phyloP scores from a whole-genome alignment of 1,140 invertebrate species.

The Hycleus phaleratus region DNA sequence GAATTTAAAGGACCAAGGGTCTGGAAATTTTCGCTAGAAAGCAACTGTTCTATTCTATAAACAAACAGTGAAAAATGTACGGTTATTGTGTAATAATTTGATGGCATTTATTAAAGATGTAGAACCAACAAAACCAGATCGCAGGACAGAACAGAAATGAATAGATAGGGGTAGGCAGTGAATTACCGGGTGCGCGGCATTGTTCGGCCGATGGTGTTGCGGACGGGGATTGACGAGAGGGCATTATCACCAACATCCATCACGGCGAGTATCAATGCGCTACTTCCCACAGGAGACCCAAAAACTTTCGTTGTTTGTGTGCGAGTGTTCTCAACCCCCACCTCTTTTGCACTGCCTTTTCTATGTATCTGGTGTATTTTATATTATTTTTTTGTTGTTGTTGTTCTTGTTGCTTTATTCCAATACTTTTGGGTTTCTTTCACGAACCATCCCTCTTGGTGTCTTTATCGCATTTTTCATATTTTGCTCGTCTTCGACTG shows the following conservation, averaged over 20 bases:
- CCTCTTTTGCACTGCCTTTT: conserved; percentile 1
- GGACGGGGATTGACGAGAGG: conserved; percentile 43
- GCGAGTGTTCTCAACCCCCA: conserved; percentile 26
- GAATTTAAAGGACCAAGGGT: neutral
- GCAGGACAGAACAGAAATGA: conserved; percentile 27
- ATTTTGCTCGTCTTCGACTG: too few species aligned
- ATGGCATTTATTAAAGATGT: conserved; percentile 36
- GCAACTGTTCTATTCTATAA: neutral
- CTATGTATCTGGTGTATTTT: neutral
- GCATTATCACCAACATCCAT: conserved; percentile 43
- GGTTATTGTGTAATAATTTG: conserved; percentile 36
- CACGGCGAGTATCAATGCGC: conserved; percentile 42
- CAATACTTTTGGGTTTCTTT: too few species aligned
- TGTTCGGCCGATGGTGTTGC: conserved; percentile 37
- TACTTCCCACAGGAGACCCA: conserved; percentile 41
- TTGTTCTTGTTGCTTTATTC: too few species aligned
- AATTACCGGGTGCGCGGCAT: conserved; percentile 38
- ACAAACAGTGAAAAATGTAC: conserved; percentile 28
- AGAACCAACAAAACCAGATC: conserved; percentile 22
- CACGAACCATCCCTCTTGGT: too few species aligned
- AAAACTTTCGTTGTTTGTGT: conserved; percentile 37
- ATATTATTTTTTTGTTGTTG: too few species aligned
- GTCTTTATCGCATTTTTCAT: too few species aligned
- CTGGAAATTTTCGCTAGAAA: neutral
- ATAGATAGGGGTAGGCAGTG: conserved; percentile 39